A percentile compares a stretch with the other conserved stretches of the same genome.
Evolutionary conservation across 2,113 vertebrate species (phyloP).

Genomic region (Tonatia bakeri): DNA sequence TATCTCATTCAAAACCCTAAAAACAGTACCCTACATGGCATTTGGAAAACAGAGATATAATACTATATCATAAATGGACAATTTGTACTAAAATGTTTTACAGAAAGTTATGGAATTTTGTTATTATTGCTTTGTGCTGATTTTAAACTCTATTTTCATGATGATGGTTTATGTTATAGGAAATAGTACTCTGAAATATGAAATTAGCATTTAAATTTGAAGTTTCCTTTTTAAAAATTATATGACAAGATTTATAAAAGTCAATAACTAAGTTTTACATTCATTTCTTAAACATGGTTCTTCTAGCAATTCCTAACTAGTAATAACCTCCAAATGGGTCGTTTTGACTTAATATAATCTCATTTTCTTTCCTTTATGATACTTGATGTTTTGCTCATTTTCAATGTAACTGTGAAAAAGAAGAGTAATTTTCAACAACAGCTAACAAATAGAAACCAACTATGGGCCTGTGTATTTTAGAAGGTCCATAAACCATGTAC

Average conservation of each 20-base stretch:
- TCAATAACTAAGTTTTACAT: slow-evolving; percentile 61
- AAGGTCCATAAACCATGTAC: not conserved
- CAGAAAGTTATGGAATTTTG: not conserved
- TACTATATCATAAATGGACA: not conserved
- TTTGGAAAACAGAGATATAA: not conserved
- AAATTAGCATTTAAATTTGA: slow-evolving; percentile 68
- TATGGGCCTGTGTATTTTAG: not conserved
- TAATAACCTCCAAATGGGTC: slow-evolving; percentile 59
- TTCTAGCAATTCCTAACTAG: slow-evolving; percentile 66
- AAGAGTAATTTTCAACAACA: not conserved
- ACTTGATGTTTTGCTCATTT: not conserved
- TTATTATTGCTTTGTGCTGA: slow-evolving; percentile 4
- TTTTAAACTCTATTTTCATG: slow-evolving; percentile 24
- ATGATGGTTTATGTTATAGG: not conserved
- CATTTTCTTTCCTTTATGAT: not conserved
- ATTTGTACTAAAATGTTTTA: not conserved
- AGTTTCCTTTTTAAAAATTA: slow-evolving; percentile 71
- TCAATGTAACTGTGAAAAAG: not conserved
- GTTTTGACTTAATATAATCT: slow-evolving; percentile 73
- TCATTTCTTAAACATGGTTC: slow-evolving; percentile 71
- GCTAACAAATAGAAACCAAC: not conserved
- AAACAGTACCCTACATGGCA: not conserved
- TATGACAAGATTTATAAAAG: slow-evolving; percentile 70
- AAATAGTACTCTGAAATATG: slow-evolving; percentile 19
- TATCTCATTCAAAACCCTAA: not conserved